Evolutionary conservation across 2,113 vertebrate species (phyloP), one percentile per base, ranked within the genome.

Genomic region (Myiozetetes cayanensis): DNA sequence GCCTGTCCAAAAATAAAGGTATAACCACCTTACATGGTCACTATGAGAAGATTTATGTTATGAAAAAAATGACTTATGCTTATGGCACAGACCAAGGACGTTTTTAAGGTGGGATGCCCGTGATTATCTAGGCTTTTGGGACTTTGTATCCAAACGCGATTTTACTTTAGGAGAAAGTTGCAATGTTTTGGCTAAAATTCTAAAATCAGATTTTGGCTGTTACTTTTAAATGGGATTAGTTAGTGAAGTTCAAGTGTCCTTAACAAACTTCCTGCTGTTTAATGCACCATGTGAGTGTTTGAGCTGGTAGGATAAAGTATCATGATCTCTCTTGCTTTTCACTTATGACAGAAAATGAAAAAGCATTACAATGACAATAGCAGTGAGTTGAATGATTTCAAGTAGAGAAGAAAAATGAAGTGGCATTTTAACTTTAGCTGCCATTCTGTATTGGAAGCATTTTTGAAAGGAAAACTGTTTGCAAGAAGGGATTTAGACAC

Each of bases 41-140:
- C 6, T 19, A 9, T 31, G 39, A 23, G 31, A 87, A 61, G 4
- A 5, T 73, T 56, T 74, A 11, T 10, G 18, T 49, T 80, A 18
- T 35, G 5, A 65, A 76, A 50, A 24, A 50, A n/a, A 1, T 7
- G 16, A 85, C 22, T 85, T 58, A 17, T 37, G 6, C 8, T 62
- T 37, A 41, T 33, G 49, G 8, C 9, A 73, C 6, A 55, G 19
- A 47, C 5, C 18, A 33, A 59, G 72, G 20, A 27, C 2, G 3
- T 46, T 62, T 71, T 20, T 21, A 22, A 25, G 2, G 3, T 50
- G 20, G 17, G 11, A 15, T 25, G 8, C 1, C 3, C 0, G 2
- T 21, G 10, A 43, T 41, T 58, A 31, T 30, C 9, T 50, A 24
- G 23, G 6, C 3, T 76, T 59, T 68, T 55, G 61, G 5, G 8